These are phyloP conservation scores for Tinamus guttatus DNA, from an alignment of 2,113 vertebrate species.

Conservation along the genomic window DNA sequence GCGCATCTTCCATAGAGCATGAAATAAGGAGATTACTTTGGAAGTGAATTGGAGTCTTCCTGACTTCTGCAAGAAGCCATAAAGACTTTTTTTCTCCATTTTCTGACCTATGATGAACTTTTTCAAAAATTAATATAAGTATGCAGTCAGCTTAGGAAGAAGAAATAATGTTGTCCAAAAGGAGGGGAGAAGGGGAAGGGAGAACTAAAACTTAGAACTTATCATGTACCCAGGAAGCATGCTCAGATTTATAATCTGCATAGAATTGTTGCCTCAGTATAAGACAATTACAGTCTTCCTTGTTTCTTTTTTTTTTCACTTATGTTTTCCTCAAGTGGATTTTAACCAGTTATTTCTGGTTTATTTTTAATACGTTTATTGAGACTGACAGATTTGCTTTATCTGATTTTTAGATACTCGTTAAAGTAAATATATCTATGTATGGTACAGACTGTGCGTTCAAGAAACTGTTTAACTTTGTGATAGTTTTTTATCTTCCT, in stretches of 20 bases:
- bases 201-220: background rate
- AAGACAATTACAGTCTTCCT: background rate
- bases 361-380: no score
- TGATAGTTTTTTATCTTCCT: background rate
- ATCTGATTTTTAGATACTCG: background rate
- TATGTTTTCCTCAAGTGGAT: background rate
- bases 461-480: background rate
- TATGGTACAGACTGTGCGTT: background rate
- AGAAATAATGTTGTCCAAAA: background rate
- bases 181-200: no score
- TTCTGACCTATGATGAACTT: background rate
- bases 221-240: background rate
- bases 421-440: background rate
- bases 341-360: background rate
- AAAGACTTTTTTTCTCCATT: background rate
- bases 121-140: background rate
- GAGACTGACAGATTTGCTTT: background rate
- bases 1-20: background rate
- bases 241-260: background rate
- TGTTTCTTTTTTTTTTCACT: background rate
- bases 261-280: background rate
- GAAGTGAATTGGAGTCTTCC: background rate
- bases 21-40: background rate
- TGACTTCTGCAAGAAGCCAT: background rate
- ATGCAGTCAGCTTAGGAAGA: background rate